A percentile compares a stretch with the other conserved stretches of the same genome.
Conservation (phyloP, 1,140 invertebrate species). For the Drosophila aff. region DNA sequence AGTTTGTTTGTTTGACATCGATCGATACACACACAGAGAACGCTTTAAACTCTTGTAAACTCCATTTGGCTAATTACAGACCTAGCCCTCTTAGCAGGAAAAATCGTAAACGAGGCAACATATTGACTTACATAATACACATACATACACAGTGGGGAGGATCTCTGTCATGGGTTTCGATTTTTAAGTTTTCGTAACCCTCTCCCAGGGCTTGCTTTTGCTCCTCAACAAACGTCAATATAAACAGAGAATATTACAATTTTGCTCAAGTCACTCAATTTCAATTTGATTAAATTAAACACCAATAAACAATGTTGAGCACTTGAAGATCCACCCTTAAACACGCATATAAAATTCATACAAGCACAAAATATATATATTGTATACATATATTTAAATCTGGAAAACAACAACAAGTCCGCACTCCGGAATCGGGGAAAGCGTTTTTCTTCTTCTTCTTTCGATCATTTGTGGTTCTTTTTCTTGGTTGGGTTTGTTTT, state of each 20-base stretch:
- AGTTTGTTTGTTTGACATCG: slow-evolving; percentile 53
- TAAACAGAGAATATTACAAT: background rate
- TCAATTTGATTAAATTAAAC: background rate
- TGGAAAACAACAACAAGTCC: slow-evolving; percentile 18
- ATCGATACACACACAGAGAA: slow-evolving; percentile 41
- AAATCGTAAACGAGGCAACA: slow-evolving; percentile 1
- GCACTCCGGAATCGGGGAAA: background rate
- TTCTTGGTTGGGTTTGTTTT: slow-evolving; percentile 1
- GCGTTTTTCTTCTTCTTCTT: no score
- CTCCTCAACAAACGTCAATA: background rate
- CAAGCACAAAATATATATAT: slow-evolving; percentile 33
- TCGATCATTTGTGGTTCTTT: no score
- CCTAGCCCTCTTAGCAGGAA: background rate
- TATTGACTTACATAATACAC: slow-evolving; percentile 10
- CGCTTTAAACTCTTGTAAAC: slow-evolving; percentile 18
- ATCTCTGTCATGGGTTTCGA: background rate
- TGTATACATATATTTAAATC: slow-evolving; percentile 16
- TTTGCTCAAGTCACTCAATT: background rate
- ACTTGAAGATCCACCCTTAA: slow-evolving; percentile 18
- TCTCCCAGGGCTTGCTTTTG: no score
- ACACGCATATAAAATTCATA: slow-evolving; percentile 24
- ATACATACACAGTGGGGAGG: slow-evolving; percentile 18
- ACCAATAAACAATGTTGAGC: background rate
- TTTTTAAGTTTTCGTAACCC: background rate
- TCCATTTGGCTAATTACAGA: slow-evolving; percentile 16